Evolutionary conservation across 2,888 invertebrate genomes (phyloP).

Genomic region (Philhelius pedissequus): DNA sequence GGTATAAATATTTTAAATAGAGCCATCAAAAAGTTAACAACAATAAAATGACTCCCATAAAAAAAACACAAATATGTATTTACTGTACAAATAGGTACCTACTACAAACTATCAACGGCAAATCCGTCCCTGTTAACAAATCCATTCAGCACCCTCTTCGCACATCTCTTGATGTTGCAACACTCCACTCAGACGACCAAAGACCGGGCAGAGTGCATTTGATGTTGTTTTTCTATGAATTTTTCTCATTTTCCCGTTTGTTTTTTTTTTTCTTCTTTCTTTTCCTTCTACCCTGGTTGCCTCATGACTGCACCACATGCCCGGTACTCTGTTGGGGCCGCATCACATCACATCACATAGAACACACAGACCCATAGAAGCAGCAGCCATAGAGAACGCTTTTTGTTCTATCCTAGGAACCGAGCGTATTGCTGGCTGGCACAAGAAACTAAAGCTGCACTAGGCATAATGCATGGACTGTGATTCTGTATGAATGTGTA

Average conservation of each 20-base stretch:
- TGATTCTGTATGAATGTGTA: background rate
- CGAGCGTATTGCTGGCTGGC: background rate
- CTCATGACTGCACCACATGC: background rate
- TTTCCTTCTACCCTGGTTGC: conserved; percentile 10
- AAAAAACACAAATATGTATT: too few relatives aligned
- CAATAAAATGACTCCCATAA: too few relatives aligned
- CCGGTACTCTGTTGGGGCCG: background rate
- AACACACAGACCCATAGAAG: conserved; percentile 22
- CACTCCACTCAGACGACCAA: conserved; percentile 66
- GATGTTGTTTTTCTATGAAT: conserved; percentile 60
- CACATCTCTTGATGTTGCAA: conserved; percentile 40
- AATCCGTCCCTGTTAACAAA: background rate
- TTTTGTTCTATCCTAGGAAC: conserved; percentile 64
- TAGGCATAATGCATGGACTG: background rate
- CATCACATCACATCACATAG: conserved; percentile 11
- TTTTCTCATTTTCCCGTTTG: conserved; percentile 36
- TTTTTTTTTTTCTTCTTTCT: background rate
- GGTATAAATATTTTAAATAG: too few relatives aligned
- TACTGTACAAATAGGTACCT: too few relatives aligned
- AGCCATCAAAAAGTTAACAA: too few relatives aligned
- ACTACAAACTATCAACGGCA: background rate
- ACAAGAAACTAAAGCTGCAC: conserved; percentile 12
- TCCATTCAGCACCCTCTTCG: background rate
- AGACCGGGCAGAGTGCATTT: conserved; percentile 64
- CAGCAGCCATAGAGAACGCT: conserved; percentile 28